Conservation (phyloP, 2,113 vertebrate genomes). For the Phrynosoma blainvillii region DNA sequence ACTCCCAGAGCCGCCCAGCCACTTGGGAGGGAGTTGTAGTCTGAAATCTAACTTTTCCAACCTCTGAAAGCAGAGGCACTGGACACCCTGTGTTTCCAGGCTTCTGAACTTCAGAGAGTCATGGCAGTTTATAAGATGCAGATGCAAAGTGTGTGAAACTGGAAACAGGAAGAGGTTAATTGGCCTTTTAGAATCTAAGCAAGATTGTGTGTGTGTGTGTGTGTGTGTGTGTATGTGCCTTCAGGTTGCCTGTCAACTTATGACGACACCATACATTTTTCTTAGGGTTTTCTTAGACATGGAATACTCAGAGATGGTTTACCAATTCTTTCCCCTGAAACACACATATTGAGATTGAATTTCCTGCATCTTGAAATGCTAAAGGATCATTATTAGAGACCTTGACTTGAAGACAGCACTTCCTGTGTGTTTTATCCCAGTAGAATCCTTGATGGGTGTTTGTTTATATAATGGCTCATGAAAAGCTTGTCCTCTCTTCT, state of each 20-base stretch:
- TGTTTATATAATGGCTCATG: neutral
- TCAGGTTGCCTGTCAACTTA: too few relatives aligned
- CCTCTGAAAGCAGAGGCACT: neutral
- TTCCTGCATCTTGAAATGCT: neutral
- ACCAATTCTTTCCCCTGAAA: too few relatives aligned
- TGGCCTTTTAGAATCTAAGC: neutral
- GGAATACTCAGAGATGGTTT: too few relatives aligned
- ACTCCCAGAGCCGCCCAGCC: too few relatives aligned
- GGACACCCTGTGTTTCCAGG: neutral
- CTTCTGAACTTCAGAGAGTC: neutral
- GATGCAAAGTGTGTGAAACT: neutral
- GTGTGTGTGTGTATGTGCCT: too few relatives aligned
- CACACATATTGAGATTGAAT: neutral
- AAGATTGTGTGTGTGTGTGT: too few relatives aligned
- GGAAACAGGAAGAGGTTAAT: slow-evolving; percentile 6
- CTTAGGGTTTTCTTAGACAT: too few relatives aligned
- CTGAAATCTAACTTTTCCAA: too few relatives aligned
- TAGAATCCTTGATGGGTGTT: neutral
- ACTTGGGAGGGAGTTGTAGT: too few relatives aligned
- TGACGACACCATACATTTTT: too few relatives aligned
- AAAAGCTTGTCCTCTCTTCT: neutral
- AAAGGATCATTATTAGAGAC: neutral
- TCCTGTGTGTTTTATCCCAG: slow-evolving; percentile 7
- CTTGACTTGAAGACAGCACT: slow-evolving; percentile 4
- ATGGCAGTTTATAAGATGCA: neutral